Evolutionary conservation across 2,113 vertebrate genomes (phyloP).

Genomic region (Paradoxurus hermaphroditus): DNA sequence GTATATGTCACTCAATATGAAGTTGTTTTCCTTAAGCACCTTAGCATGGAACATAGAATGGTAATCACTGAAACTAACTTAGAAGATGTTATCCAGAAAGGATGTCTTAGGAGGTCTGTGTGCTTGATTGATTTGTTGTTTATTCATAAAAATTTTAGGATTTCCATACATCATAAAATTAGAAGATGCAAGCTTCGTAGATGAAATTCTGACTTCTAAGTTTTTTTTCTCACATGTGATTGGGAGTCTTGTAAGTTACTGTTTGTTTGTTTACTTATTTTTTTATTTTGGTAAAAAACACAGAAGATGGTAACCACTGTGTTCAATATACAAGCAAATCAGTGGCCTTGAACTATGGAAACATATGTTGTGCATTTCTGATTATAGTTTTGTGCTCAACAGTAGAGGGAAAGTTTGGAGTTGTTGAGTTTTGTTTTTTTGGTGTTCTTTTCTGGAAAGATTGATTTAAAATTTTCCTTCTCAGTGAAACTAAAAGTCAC

Average conservation of each 20-base stretch:
- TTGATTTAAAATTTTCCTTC: not conserved
- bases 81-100: not conserved
- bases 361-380: not conserved
- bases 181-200: not conserved
- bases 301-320: not conserved
- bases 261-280: not conserved
- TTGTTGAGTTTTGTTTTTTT: not conserved
- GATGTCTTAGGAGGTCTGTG: not conserved
- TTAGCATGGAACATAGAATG: not conserved
- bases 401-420: not conserved
- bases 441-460: not conserved
- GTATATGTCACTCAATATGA: not conserved
- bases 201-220: not conserved
- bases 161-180: not conserved
- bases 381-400: not conserved
- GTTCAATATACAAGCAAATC: not conserved
- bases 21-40: slow-evolving; percentile 15
- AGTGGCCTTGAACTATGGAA: not conserved
- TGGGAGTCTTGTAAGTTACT: slow-evolving; percentile 14
- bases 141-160: slow-evolving; percentile 32
- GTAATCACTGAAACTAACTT: not conserved
- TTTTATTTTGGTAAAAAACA: not conserved
- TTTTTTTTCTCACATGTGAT: not conserved
- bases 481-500: not conserved
- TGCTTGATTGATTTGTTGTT: not conserved